Conservation (phyloP, 2,888 invertebrate species). For the Epinotia ramella region DNA sequence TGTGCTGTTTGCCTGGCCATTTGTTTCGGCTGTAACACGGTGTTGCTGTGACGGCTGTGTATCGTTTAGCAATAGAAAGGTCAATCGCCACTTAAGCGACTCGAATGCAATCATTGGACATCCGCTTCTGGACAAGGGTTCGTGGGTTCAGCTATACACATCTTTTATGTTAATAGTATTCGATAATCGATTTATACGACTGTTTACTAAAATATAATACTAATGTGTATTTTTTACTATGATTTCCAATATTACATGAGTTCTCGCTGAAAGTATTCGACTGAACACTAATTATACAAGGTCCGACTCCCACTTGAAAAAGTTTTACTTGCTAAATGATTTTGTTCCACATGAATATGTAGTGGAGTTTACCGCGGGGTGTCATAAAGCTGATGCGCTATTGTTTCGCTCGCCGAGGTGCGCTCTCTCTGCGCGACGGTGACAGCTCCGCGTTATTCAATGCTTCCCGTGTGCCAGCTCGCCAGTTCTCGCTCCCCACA, state of each 20-base stretch:
- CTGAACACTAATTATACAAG: conserved; percentile 35
- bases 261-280: conserved; percentile 15
- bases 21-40: conserved; percentile 40
- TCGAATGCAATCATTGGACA: conserved; percentile 11
- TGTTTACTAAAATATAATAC: neutral
- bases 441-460: neutral
- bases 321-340: conserved; percentile 45
- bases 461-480: neutral
- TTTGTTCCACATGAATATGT: conserved; percentile 43
- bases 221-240: neutral
- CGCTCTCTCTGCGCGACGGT: conserved; percentile 1
- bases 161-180: neutral
- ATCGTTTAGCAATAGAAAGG: conserved; percentile 23
- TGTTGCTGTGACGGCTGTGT: no score
- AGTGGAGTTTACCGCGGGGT: conserved; percentile 31
- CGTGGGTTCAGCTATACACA: neutral
- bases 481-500: neutral
- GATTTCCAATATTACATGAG: conserved; percentile 1
- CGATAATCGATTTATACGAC: neutral
- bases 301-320: conserved; percentile 32
- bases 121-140: conserved; percentile 22
- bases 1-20: conserved; percentile 57
- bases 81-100: conserved; percentile 18
- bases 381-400: conserved; percentile 45
- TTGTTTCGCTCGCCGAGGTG: conserved; percentile 31